Evolutionary conservation across 1,140 invertebrate species (phyloP).

Genomic region (Pantala flavescens): DNA sequence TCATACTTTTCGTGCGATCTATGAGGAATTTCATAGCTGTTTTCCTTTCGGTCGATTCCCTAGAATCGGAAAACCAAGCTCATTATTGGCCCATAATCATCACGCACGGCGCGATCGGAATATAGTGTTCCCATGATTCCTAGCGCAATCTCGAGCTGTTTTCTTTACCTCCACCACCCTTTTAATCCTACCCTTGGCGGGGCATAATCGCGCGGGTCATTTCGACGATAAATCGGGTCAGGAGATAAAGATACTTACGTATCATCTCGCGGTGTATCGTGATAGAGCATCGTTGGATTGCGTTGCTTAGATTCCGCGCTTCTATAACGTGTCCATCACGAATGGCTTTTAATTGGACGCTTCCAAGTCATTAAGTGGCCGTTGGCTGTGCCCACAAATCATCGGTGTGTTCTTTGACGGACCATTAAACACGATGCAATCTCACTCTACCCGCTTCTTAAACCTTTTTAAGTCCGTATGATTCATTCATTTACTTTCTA

Average conservation of each 20-base stretch:
- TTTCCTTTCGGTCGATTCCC: no score
- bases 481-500: background rate
- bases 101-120: no score
- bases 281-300: background rate
- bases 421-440: no score
- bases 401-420: background rate
- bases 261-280: background rate
- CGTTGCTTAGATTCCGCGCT: background rate
- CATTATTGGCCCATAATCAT: no score
- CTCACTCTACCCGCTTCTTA: background rate
- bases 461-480: background rate
- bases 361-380: background rate
- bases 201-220: background rate
- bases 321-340: background rate
- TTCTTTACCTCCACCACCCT: no score
- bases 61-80: no score
- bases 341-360: background rate
- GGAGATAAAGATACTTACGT: background rate
- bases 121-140: no score
- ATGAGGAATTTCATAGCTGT: no score
- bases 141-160: no score
- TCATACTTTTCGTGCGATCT: no score
- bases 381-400: background rate
- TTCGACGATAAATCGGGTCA: background rate
- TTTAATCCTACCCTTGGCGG: no score